Percentiles rank a stretch among this genome's conserved stretches.
phyloP scores from a whole-genome alignment of 2,888 invertebrate genomes.

The Tiphia femorata region DNA sequence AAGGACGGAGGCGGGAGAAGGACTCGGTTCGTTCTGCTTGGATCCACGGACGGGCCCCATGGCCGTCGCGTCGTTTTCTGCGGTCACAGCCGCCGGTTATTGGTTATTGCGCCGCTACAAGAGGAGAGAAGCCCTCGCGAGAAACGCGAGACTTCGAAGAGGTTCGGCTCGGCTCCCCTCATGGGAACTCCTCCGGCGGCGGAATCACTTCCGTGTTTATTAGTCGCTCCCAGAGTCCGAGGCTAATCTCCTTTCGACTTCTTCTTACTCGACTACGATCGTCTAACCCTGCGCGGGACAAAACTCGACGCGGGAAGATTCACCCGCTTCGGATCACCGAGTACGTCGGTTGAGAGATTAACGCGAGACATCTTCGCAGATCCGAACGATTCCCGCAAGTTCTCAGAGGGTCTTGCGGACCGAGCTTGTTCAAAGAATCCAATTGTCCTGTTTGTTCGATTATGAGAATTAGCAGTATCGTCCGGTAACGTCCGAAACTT shows the following conservation, averaged over 20 bases:
- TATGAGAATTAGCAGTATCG: no score
- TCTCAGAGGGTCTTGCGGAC: no score
- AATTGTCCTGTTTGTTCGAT: no score
- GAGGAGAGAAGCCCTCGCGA: conserved; percentile 20
- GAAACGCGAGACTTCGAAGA: no score
- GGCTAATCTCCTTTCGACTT: background rate
- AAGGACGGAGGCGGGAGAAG: conserved; percentile 15
- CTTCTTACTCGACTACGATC: background rate
- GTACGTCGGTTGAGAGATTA: conserved; percentile 11
- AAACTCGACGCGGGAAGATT: background rate
- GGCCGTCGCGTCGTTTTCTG: conserved; percentile 40
- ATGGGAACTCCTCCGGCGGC: conserved; percentile 44
- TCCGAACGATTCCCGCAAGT: no score
- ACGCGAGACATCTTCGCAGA: conserved; percentile 10
- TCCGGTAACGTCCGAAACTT: no score
- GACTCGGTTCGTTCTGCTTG: conserved; percentile 18
- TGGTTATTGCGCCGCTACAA: conserved; percentile 43
- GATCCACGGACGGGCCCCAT: conserved; percentile 8
- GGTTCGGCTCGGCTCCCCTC: conserved; percentile 30
- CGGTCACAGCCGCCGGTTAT: conserved; percentile 54
- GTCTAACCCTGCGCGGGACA: background rate
- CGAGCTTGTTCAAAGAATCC: no score
- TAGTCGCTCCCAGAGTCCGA: conserved; percentile 22
- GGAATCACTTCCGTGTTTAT: conserved; percentile 46
- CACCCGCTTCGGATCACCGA: conserved; percentile 2